Conservation (phyloP, 2,113 vertebrate genomes). For the Mus pahari region DNA sequence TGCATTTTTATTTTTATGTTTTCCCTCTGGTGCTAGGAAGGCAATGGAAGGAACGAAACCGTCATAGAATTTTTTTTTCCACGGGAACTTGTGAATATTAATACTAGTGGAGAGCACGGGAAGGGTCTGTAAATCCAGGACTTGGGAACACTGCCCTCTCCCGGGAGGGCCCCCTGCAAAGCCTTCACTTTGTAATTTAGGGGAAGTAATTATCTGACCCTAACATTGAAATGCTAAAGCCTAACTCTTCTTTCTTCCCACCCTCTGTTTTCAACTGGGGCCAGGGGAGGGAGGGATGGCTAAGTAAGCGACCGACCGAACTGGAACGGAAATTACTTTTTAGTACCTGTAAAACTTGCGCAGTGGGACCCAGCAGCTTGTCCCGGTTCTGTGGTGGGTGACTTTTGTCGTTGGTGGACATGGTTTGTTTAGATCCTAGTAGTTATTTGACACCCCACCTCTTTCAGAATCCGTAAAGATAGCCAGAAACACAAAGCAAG, state of each 20-base stretch:
- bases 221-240: conserved; percentile 83
- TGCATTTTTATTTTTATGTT: conserved; percentile 67
- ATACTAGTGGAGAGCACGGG: conserved; percentile 74
- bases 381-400: background rate
- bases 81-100: conserved; percentile 81
- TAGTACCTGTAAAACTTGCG: conserved; percentile 76
- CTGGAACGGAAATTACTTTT: conserved; percentile 82
- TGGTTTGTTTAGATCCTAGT: conserved; percentile 36
- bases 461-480: conserved; percentile 45
- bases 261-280: conserved; percentile 68
- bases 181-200: conserved; percentile 79
- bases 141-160: conserved; percentile 75
- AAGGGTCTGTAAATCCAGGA: conserved; percentile 79
- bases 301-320: conserved; percentile 19
- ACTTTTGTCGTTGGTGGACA: background rate
- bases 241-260: conserved; percentile 71
- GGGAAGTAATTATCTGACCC: conserved; percentile 81
- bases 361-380: background rate
- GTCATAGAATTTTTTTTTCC: conserved; percentile 80
- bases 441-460: conserved; percentile 66
- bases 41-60: conserved; percentile 81
- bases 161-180: conserved; percentile 73
- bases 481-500: background rate
- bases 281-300: fast-evolving
- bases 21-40: conserved; percentile 72